Base-by-base conservation (phyloP, 2,888 invertebrate species). In the Andricus curvator region DNA sequence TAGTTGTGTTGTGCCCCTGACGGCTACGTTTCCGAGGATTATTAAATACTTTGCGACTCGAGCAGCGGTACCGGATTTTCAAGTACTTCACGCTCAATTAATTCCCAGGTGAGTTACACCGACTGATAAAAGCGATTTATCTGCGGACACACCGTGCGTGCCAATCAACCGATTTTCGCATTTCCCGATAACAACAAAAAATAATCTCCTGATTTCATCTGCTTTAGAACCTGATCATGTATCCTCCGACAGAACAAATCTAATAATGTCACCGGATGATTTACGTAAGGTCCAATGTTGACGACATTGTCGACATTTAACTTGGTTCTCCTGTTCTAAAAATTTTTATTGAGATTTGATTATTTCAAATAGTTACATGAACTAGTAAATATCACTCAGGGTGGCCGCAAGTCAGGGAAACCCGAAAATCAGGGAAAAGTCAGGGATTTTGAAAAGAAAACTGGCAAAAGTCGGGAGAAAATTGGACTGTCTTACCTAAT, bases 21-120 rank as follows among this genome's bases (percentile, higher is more conserved):
- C 51, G 33, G 29, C 9, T 29, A 29, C 9, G 20, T 29, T 74
- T 56, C 56, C 15, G n/a, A 74, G 74, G 74, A 74, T 74, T 74
- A 74, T 51, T 48, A 48, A 48, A 48, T 48, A 48, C 48, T 74
- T 74, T 8, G 25, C 20, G 62, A 15, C 25, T 62, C 5, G 25
- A 62, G 25, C 25, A 15, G 22, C 62, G 62, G 15, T 25, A 25
- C 22, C 25, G 29, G 29, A 56, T 29, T 74, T 56, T 56, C 29
- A 29, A 20, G 37, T 33, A 68, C 17, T 78, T 60, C 56, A 78
- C 51, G 65, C 78, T 78, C 78, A 78, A 66, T 67, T 67, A 67
- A 67, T 67, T 68, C 60, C 37, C 67, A 78, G 78, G 78, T 78
- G 78, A 78, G 78, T 33, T 68, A 56, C 37, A 65, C 62, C 37